Evolutionary conservation across 2,113 vertebrate species (phyloP), one percentile per base, ranked within the genome.

Genomic region (Capreolus pygargus): DNA sequence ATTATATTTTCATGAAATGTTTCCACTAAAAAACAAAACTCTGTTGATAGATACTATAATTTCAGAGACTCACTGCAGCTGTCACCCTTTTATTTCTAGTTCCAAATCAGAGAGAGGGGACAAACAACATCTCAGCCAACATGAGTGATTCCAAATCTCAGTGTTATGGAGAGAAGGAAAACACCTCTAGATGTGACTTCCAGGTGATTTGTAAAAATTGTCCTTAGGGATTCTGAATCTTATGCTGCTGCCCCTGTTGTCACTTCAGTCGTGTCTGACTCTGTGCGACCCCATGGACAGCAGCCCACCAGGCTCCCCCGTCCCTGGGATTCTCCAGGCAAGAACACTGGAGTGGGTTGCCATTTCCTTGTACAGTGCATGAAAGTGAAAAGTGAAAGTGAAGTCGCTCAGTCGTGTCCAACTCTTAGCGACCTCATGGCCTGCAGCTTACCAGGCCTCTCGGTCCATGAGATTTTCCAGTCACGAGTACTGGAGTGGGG

Each of bases 1-100:
- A 98, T 99, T 98, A 95, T 98, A 98, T 98, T 98, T 98, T 98
- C 95, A 98, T 98, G 98, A 96, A 98, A 98, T 98, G 85, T 97
- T 99, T 98, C 97, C 74, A 87, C 83, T 98, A 7, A 25, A 95
- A 98, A 8, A 25, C 95, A 98, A 85, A 98, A 55, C 74, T 55
- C 83, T 97, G 36, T 81, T 98, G 97, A 94, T 98, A 94, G 96
- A 95, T 98, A 93, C 97, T 92, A 61, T 97, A 92, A 98, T 98
- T 97, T 96, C 95, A 11, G 79, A 7, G 96, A 88, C 88, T 97
- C 58, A 64, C 58, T 36, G 54, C 76, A 96, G 86, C 84, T 94
- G 89, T 47, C 82, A 90, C 89, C 74, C 86, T 97, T 97, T 96
- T 98, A 21, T 98, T 98, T 92, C 89, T 87, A 94, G 47, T 54